Percentiles rank a stretch among this genome's conserved stretches.
Evolutionary conservation across 1,140 invertebrate genomes (phyloP).

Genomic region (Physella acuta): DNA sequence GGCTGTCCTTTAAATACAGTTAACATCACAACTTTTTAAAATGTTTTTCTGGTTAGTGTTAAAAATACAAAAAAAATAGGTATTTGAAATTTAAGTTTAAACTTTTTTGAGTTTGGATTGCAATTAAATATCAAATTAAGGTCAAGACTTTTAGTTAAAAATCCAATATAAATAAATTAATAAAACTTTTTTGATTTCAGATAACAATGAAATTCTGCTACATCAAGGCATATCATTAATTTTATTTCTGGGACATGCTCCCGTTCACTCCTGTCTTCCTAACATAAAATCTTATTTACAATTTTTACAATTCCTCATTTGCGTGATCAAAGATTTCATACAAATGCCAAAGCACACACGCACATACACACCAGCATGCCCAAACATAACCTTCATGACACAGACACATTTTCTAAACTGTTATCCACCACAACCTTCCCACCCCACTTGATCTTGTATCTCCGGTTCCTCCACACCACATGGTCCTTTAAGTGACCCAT

Average conservation of each 20-base stretch:
- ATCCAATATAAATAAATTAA: not conserved
- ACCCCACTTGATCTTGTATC: conserved; percentile 89
- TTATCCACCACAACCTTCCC: conserved; percentile 65
- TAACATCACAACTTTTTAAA: no score
- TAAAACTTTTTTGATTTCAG: not conserved
- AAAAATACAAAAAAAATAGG: no score
- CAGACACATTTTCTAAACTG: conserved; percentile 8
- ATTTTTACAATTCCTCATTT: not conserved
- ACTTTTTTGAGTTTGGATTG: no score
- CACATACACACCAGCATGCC: conserved; percentile 8
- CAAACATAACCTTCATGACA: conserved; percentile 1
- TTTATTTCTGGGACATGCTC: not conserved
- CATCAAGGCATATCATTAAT: not conserved
- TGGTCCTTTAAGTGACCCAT: conserved; percentile 79
- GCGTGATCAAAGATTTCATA: not conserved
- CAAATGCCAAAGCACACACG: not conserved
- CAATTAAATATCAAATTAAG: no score
- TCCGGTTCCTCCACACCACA: conserved; percentile 88
- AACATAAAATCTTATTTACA: not conserved
- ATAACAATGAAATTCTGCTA: not conserved
- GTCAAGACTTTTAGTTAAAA: no score
- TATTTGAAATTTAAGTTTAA: no score
- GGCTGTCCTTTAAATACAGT: no score
- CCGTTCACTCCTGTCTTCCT: no score
- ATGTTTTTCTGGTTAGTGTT: no score